phyloP scores from a whole-genome alignment of 2,888 invertebrate species.

The Erebia palarica region DNA sequence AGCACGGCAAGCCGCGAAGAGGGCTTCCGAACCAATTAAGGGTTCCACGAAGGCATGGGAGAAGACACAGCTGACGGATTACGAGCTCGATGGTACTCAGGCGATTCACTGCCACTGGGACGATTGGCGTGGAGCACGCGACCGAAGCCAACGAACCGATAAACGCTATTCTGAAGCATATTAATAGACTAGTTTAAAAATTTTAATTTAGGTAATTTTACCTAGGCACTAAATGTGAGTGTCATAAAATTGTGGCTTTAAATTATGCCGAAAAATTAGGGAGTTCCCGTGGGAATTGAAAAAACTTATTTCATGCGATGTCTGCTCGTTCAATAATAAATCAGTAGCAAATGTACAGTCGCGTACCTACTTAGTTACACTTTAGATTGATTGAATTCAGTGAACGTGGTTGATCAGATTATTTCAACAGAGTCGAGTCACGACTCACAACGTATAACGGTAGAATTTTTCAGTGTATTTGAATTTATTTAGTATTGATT shows the following conservation, averaged over 20 bases:
- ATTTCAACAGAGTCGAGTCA: too few relatives aligned
- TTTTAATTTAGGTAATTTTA: neutral
- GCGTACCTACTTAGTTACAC: neutral
- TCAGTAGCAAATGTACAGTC: constrained; percentile 13
- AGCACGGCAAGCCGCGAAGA: constrained; percentile 77
- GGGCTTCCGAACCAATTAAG: constrained; percentile 81
- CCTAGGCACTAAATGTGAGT: neutral
- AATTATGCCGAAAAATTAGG: too few relatives aligned
- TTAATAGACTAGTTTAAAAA: constrained; percentile 2
- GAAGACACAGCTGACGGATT: constrained; percentile 71
- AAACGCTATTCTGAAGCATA: constrained; percentile 21
- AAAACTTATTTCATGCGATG: too few relatives aligned
- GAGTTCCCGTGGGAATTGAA: too few relatives aligned
- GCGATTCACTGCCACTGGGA: constrained; percentile 58
- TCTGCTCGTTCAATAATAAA: too few relatives aligned
- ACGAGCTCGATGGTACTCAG: constrained; percentile 80
- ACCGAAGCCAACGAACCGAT: constrained; percentile 52
- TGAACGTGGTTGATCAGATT: too few relatives aligned
- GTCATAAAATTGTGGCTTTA: too few relatives aligned
- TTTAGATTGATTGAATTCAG: neutral
- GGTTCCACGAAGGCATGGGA: constrained; percentile 79
- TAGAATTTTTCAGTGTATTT: too few relatives aligned
- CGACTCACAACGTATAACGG: too few relatives aligned
- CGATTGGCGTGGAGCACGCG: constrained; percentile 69
- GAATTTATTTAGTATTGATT: too few relatives aligned